Base-by-base conservation (phyloP, 2,797 vertebrate genomes). In the Epinephelus coioides region DNA sequence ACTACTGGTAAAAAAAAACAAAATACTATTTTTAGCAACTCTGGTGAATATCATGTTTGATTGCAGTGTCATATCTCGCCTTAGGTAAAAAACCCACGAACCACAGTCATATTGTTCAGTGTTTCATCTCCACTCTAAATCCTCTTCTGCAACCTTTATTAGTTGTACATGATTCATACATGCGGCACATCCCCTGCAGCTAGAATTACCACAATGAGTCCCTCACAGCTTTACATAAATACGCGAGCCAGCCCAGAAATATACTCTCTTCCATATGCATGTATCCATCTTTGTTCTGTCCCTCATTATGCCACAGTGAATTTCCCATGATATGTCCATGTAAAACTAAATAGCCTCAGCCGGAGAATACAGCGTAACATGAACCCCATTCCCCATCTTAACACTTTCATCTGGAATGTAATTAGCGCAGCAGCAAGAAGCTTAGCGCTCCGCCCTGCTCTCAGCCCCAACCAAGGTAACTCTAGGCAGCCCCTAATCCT, bases 381-480 rank as follows among this genome's bases (percentile, higher is more conserved):
- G 53, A 79, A 51, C 50, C 66, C 65, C 54, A 44, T 51, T 73
- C 67, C 38, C 73, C 84, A 61, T 86, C 84, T 88, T 89, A 91
- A 93, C 90, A 86, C 91, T 94, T 93, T 95, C 91, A 94, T 95
- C 91, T 86, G 88, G 83, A 91, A 92, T 92, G 91, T 94, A 95
- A 96, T 95, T 95, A 95, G 94, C 81, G n/a, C 88, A 76, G 77
- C 86, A 82, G 91, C 89, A 87, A 93, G 91, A 83, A 79, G 93
- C 88, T 95, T 95, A 91, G 90, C 62, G 65, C 90, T 82, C 75
- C 60, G 72, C 87, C 86, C 86, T 60, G 72, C 86, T 86, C 87
- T 83, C 84, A 88, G 89, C 82, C 76, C 76, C 64, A 80, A 88
- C 80, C 86, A 91, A 93, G 92, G 93, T 91, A 94, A 92, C 89